Percentiles rank a stretch among this genome's conserved stretches.
These are phyloP conservation scores for Scopus umbretta DNA, from an alignment of 2,113 vertebrate species.

Conservation along the genomic window DNA sequence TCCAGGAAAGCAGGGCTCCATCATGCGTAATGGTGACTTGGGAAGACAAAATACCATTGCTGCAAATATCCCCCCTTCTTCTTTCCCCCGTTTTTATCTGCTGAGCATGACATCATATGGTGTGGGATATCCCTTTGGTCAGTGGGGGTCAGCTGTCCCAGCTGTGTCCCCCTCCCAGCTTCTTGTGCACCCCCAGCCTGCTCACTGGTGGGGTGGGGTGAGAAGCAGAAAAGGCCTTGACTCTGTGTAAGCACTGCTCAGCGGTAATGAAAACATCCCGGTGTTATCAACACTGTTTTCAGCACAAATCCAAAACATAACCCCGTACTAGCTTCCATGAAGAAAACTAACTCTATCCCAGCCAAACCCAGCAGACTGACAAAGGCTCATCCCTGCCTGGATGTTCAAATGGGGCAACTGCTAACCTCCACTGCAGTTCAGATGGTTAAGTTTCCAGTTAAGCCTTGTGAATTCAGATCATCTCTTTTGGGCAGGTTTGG, in stretches of 20 bases:
- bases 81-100: neutral
- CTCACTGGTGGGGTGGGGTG: neutral
- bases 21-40: accelerated
- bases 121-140: neutral
- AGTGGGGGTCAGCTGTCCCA: neutral
- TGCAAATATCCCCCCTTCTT: accelerated
- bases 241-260: neutral
- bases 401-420: neutral
- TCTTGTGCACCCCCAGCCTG: neutral
- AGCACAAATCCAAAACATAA: neutral
- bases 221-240: neutral
- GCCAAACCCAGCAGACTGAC: neutral
- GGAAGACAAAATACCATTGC: neutral
- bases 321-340: neutral
- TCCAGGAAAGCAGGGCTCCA: neutral
- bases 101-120: neutral
- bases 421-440: neutral
- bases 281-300: neutral
- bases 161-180: neutral
- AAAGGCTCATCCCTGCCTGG: neutral
- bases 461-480: neutral
- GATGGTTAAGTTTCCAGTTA: neutral
- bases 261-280: neutral
- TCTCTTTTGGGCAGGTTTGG: neutral
- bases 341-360: neutral